These are phyloP conservation scores for Plestiodon gilberti DNA, from an alignment of 2,113 vertebrate genomes.

Conservation along the genomic window DNA sequence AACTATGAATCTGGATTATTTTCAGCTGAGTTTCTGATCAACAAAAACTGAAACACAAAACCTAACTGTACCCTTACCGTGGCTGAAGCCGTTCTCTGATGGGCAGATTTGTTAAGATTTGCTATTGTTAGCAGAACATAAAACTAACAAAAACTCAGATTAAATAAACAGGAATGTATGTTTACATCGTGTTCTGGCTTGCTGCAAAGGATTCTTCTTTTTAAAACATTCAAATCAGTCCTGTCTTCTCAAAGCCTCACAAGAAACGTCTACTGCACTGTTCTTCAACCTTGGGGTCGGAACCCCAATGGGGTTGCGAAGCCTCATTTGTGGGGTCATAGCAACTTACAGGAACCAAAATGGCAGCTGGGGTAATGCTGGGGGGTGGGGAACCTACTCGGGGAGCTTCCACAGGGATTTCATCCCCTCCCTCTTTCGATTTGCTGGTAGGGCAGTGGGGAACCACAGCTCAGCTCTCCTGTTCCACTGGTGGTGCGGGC, in stretches of 20 bases:
- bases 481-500: no score
- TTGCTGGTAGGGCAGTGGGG: no score
- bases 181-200: conserved; percentile 64
- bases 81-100: conserved; percentile 49
- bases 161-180: conserved; percentile 78
- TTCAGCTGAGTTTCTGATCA: conserved; percentile 37
- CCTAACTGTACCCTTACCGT: neutral
- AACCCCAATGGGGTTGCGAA: no score
- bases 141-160: conserved; percentile 63
- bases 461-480: no score
- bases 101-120: conserved; percentile 55
- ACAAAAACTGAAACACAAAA: conserved; percentile 27
- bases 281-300: no score
- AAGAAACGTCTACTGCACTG: conserved; percentile 45
- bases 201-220: conserved; percentile 63
- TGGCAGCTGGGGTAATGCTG: no score
- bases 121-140: conserved; percentile 64
- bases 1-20: conserved; percentile 28
- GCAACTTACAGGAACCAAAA: no score
- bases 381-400: no score
- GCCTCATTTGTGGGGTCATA: no score
- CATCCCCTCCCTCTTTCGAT: no score
- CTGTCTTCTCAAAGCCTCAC: conserved; percentile 54
- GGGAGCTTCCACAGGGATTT: no score
- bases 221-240: conserved; percentile 63